Base-by-base conservation (phyloP, 2,888 invertebrate genomes). In the Sepiola atlantica region DNA sequence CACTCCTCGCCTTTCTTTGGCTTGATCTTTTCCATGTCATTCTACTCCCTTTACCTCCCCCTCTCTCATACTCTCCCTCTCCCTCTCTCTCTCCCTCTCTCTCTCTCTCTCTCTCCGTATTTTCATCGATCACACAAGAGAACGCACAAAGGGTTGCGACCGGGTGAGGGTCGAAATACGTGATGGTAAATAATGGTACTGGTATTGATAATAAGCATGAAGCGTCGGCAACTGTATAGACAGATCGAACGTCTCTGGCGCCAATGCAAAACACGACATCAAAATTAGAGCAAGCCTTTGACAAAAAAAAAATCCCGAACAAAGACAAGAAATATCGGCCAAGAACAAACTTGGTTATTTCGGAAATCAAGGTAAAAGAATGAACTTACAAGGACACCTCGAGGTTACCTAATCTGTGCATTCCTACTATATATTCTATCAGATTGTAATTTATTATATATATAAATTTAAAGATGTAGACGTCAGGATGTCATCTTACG, bases 91-190 rank as follows among this genome's bases (percentile, higher is more conserved):
- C 12, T 18, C 10, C 28, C 0, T 28, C 16, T 77, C 12, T 28
- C 16, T 28, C 28, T 10, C n/a, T n/a, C n/a, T n/a, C n/a, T n/a
- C n/a, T n/a, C n/a, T n/a, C n/a, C n/a, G n/a, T n/a, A 10, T 77
- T n/a, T 77, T 77, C n/a, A 77, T 77, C n/a, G 77, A 77, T n/a
- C 77, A 77, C 28, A n/a, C n/a, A 77, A 77, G n/a, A n/a, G 77
- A 77, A 77, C 77, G n/a, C 77, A n/a, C 77, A 3, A 14, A 12
- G 28, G n/a, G 28, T 61, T n/a, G 12, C 10, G 61, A 24, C 10
- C 10, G 24, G 20, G 61, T 10, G 24, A 61, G n/a, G n/a, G 18
- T 21, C 8, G 57, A 57, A 20, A 61, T 28, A 61, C 21, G 61
- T 61, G 28, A 8, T 6, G 12, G 24, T 61, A 28, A 3, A 24